phyloP scores from a whole-genome alignment of 2,113 vertebrate genomes.

The Seriola quinqueradiata region DNA sequence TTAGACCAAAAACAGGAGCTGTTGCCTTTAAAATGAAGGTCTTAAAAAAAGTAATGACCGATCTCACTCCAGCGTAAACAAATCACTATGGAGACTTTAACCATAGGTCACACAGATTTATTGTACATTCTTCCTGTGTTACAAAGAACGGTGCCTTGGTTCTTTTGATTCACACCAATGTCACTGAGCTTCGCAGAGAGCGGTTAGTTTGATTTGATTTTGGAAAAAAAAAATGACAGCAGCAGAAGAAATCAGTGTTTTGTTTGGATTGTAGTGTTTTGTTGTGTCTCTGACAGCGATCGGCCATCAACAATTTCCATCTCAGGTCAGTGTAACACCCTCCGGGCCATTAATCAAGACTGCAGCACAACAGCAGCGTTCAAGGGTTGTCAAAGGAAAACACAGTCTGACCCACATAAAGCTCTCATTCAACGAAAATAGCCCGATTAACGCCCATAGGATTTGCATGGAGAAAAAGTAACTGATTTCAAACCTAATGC shows the following conservation, averaged over 20 bases:
- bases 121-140: neutral
- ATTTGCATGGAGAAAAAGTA: slow-evolving; percentile 66
- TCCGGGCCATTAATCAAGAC: slow-evolving; percentile 75
- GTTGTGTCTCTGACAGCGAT: slow-evolving; percentile 29
- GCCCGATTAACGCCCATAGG: slow-evolving; percentile 57
- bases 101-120: neutral
- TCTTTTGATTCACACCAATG: neutral
- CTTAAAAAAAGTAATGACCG: neutral
- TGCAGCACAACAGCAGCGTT: slow-evolving; percentile 50
- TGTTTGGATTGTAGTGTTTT: neutral
- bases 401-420: slow-evolving; percentile 78
- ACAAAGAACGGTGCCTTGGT: neutral
- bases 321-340: slow-evolving; percentile 63
- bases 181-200: neutral
- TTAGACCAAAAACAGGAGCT: neutral
- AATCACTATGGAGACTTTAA: neutral
- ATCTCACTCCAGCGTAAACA: neutral
- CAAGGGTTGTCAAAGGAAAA: slow-evolving; percentile 59
- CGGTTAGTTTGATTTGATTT: neutral
- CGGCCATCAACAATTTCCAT: slow-evolving; percentile 61
- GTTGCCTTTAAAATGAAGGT: neutral
- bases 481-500: slow-evolving; percentile 33
- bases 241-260: neutral
- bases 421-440: slow-evolving; percentile 71
- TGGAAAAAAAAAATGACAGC: too few relatives aligned